Evolutionary conservation across 2,797 vertebrate genomes (phyloP).

Genomic region (Gorsachius magnificus): DNA sequence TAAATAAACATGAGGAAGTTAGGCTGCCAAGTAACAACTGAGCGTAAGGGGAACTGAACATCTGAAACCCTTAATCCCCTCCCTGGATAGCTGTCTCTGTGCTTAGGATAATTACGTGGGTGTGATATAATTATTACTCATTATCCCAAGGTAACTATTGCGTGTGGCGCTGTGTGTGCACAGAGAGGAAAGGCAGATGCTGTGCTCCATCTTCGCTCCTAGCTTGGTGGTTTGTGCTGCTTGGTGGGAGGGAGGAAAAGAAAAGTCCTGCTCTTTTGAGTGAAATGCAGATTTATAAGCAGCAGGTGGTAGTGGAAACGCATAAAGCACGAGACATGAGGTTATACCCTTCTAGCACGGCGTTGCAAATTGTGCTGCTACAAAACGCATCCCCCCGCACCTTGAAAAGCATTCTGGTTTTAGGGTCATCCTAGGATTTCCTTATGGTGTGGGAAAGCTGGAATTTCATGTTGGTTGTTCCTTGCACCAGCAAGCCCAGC

Average conservation of each 20-base stretch:
- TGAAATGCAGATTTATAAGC: neutral
- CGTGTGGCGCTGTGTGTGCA: accelerated
- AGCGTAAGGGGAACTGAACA: neutral
- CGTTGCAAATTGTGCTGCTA: neutral
- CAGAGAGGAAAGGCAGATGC: neutral
- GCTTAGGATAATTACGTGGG: neutral
- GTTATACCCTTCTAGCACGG: neutral
- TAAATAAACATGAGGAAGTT: neutral
- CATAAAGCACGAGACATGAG: accelerated
- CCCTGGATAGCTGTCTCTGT: neutral
- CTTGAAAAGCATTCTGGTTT: neutral
- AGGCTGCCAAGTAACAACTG: neutral
- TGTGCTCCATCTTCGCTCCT: neutral
- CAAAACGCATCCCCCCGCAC: neutral
- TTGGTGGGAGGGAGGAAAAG: neutral
- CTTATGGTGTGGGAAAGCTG: neutral
- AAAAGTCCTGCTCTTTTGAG: neutral
- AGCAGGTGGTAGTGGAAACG: neutral
- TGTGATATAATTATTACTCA: neutral
- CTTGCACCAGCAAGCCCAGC: neutral
- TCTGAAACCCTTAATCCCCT: neutral
- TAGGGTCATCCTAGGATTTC: neutral
- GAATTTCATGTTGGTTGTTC: neutral
- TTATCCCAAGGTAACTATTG: neutral
- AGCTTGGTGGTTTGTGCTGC: neutral